phyloP scores from a whole-genome alignment of 2,797 vertebrate genomes.

The Carduelis carduelis region DNA sequence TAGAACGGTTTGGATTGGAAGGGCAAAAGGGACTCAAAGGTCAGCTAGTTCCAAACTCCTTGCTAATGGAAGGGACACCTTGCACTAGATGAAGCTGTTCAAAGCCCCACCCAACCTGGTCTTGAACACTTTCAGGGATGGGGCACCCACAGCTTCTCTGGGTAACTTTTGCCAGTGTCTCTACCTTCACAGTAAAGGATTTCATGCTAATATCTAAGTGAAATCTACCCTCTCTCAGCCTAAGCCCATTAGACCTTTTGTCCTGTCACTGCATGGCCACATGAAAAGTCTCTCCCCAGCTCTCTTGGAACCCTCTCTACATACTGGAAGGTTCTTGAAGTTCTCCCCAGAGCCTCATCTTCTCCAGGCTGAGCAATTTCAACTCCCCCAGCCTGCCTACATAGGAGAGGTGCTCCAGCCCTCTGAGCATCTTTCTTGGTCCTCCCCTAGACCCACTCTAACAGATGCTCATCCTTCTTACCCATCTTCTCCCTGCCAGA shows the following conservation, averaged over 20 bases:
- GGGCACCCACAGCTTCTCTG: not conserved
- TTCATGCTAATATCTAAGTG: not conserved
- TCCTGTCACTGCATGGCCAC: not conserved
- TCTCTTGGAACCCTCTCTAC: not conserved
- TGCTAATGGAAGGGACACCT: not conserved
- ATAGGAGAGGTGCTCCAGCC: not conserved
- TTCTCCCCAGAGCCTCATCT: not conserved
- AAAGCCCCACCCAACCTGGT: not conserved
- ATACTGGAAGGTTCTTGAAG: not conserved
- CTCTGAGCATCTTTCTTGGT: not conserved
- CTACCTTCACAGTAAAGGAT: not conserved
- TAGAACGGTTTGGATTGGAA: not conserved
- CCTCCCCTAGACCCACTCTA: not conserved
- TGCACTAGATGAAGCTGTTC: not conserved
- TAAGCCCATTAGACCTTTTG: not conserved
- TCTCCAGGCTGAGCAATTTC: not conserved
- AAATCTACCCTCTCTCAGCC: not conserved
- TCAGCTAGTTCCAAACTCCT: not conserved
- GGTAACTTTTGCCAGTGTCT: not conserved
- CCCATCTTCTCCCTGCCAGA: not conserved
- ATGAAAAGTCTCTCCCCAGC: not conserved
- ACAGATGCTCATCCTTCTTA: not conserved
- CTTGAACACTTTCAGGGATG: not conserved
- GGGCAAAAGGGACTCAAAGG: not conserved
- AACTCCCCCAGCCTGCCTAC: not conserved